phyloP scores from a whole-genome alignment of 2,113 vertebrate genomes.

The Callithrix jacchus region DNA sequence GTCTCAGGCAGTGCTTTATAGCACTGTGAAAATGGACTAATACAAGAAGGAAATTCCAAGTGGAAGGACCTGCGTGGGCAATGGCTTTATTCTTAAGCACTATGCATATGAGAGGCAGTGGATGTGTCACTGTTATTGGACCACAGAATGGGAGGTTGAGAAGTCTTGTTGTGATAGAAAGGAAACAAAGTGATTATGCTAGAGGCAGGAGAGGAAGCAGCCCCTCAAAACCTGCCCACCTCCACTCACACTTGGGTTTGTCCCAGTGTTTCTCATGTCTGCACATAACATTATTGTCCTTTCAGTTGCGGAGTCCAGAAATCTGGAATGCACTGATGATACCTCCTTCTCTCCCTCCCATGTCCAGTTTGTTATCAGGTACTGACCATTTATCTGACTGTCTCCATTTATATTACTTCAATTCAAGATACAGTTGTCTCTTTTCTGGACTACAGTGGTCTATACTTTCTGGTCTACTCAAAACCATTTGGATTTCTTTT shows the following conservation, averaged over 20 bases:
- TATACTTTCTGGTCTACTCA: neutral
- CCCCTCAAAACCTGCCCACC: neutral
- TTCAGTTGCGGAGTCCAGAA: neutral
- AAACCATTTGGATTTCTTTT: neutral
- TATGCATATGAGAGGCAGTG: neutral
- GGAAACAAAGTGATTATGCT: neutral
- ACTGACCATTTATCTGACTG: neutral
- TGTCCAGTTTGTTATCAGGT: neutral
- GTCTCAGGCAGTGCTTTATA: too few species aligned
- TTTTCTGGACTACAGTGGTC: neutral
- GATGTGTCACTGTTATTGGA: neutral
- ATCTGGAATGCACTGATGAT: neutral
- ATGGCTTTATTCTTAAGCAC: neutral
- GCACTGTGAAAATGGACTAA: too few species aligned
- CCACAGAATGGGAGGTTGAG: neutral
- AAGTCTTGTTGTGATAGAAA: neutral
- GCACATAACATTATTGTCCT: neutral
- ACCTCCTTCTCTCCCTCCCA: neutral
- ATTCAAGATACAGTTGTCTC: neutral
- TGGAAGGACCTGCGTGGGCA: neutral
- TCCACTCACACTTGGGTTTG: neutral
- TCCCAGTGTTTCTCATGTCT: neutral
- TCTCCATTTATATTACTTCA: neutral
- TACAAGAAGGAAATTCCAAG: neutral
- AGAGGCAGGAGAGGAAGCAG: neutral